These are phyloP conservation scores for Beris morrisii DNA, from an alignment of 2,888 invertebrate genomes.

Conservation along the genomic window DNA sequence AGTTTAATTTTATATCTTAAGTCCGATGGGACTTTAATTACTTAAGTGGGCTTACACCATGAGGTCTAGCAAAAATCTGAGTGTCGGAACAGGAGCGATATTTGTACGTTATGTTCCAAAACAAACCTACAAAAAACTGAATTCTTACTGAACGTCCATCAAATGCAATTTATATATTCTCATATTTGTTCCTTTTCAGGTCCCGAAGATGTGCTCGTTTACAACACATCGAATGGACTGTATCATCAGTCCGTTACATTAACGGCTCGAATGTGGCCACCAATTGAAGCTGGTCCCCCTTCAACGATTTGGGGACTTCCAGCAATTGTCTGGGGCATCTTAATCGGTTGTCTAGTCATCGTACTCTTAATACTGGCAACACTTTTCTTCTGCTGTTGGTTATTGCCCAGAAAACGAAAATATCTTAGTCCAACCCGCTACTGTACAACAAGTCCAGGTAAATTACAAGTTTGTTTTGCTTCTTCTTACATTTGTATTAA, in stretches of 20 bases:
- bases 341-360: conserved; percentile 40
- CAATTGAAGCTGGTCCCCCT: conserved; percentile 42
- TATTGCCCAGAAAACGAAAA: conserved; percentile 41
- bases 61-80: no score
- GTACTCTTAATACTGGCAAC: conserved; percentile 37
- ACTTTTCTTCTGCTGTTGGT: conserved; percentile 41
- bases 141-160: no score
- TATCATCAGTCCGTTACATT: conserved; percentile 52
- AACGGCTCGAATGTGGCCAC: conserved; percentile 52
- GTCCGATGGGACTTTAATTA: no score
- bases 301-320: conserved; percentile 42
- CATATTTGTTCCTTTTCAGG: conserved; percentile 34
- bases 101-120: no score
- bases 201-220: conserved; percentile 41
- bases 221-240: conserved; percentile 42
- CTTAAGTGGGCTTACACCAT: no score
- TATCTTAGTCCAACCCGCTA: conserved; percentile 39
- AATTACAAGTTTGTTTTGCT: not conserved
- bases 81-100: no score
- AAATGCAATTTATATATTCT: no score
- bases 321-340: conserved; percentile 40
- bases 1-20: no score
- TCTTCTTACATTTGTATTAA: not conserved
- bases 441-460: conserved; percentile 39
- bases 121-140: no score